Conservation (phyloP, 2,888 invertebrate genomes). For the Gymnoscelis rufifasciata region DNA sequence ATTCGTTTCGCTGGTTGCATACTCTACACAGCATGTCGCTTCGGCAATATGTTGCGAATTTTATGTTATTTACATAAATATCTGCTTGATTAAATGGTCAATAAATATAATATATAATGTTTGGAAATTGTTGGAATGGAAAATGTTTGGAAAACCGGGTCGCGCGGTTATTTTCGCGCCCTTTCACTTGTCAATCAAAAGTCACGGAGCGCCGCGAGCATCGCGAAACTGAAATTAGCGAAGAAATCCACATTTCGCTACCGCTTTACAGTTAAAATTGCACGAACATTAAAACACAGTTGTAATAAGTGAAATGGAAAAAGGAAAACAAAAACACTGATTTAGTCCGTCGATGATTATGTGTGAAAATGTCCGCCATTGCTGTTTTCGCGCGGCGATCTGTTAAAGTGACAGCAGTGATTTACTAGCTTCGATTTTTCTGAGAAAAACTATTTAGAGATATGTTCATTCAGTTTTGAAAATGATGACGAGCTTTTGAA, state of each 20-base stretch:
- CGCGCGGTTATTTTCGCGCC: conserved; percentile 67
- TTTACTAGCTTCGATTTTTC: conserved; percentile 38
- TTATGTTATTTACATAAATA: conserved; percentile 1
- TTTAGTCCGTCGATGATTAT: conserved; percentile 46
- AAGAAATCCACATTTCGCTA: conserved; percentile 36
- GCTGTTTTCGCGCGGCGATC: conserved; percentile 58
- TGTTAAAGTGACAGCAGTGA: conserved; percentile 50
- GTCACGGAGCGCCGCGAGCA: conserved; percentile 50
- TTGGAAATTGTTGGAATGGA: conserved; percentile 28
- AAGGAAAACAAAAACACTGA: conserved; percentile 52
- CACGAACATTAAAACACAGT: conserved; percentile 28
- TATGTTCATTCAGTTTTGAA: not conserved
- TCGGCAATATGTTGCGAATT: conserved; percentile 22
- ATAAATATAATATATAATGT: not conserved
- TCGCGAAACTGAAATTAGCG: conserved; percentile 53
- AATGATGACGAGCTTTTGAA: not conserved
- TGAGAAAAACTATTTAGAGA: conserved; percentile 19
- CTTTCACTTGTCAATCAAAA: conserved; percentile 75
- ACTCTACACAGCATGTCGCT: conserved; percentile 52
- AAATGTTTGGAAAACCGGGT: conserved; percentile 32
- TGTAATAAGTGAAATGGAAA: conserved; percentile 27
- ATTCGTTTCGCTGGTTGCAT: conserved; percentile 43
- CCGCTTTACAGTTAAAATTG: conserved; percentile 39
- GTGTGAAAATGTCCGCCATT: conserved; percentile 46
- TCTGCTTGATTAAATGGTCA: conserved; percentile 32